A percentile compares a stretch with the other conserved stretches of the same genome.
These are phyloP conservation scores for Protodeltote pygarga DNA, from an alignment of 2,888 invertebrate genomes.

Conservation along the genomic window DNA sequence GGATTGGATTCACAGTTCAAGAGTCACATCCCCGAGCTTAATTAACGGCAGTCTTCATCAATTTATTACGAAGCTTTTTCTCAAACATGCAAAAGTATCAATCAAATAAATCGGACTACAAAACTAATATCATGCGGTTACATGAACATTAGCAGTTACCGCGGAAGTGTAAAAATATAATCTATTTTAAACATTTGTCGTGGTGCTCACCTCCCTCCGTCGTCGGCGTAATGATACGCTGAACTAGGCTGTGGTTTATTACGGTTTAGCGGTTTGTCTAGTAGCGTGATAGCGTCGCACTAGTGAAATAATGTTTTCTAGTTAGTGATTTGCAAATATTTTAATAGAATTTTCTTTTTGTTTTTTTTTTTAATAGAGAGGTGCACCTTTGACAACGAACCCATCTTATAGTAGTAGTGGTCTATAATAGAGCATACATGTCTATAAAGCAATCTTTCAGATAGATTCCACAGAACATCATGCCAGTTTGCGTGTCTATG, in stretches of 20 bases:
- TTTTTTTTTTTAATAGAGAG: too few relatives aligned
- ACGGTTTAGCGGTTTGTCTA: conserved; percentile 62
- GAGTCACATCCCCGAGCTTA: too few relatives aligned
- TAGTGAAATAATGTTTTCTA: conserved; percentile 33
- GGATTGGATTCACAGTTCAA: too few relatives aligned
- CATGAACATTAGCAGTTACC: conserved; percentile 66
- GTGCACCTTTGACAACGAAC: too few relatives aligned
- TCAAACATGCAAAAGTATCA: conserved; percentile 34
- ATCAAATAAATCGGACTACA: conserved; percentile 38
- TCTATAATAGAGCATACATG: too few relatives aligned
- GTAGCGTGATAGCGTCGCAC: conserved; percentile 30
- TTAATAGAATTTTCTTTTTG: too few relatives aligned
- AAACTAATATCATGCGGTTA: conserved; percentile 73
- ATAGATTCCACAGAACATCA: too few relatives aligned
- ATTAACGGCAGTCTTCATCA: too few relatives aligned
- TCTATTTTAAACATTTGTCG: conserved; percentile 85
- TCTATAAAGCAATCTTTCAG: too few relatives aligned
- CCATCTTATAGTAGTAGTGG: too few relatives aligned
- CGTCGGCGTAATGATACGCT: conserved; percentile 58
- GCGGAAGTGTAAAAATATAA: conserved; percentile 84
- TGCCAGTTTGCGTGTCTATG: too few relatives aligned
- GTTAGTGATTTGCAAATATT: conserved; percentile 25
- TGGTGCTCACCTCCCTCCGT: conserved; percentile 58
- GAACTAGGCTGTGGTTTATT: conserved; percentile 57
- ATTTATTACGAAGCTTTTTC: not conserved